These are phyloP conservation scores for Pseudopleuronectes americanus DNA, from an alignment of 2,797 vertebrate genomes.

Conservation along the genomic window DNA sequence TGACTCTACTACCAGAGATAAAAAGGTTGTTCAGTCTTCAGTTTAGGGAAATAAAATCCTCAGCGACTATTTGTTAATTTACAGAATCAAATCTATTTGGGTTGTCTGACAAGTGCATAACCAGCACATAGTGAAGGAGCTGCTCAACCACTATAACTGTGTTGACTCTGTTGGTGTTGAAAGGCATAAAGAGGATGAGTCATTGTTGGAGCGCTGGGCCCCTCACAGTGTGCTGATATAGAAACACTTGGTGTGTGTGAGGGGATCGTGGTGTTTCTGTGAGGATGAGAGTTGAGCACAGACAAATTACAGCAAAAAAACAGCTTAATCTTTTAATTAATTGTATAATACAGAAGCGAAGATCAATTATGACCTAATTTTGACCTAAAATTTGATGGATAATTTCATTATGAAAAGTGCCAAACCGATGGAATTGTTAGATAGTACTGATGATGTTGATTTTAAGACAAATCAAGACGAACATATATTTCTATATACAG, in stretches of 20 bases:
- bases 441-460: too few relatives aligned
- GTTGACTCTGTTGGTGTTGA: slow-evolving; percentile 68
- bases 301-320: too few relatives aligned
- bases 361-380: too few relatives aligned
- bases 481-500: too few relatives aligned
- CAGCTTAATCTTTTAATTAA: too few relatives aligned
- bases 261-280: slow-evolving; percentile 24
- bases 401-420: too few relatives aligned
- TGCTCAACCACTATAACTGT: slow-evolving; percentile 32
- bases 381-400: too few relatives aligned
- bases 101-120: slow-evolving; percentile 19
- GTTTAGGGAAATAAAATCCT: slow-evolving; percentile 22
- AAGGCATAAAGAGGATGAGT: slow-evolving; percentile 72
- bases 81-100: slow-evolving; percentile 30
- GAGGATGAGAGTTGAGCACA: slow-evolving; percentile 1
- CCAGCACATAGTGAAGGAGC: slow-evolving; percentile 34
- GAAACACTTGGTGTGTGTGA: slow-evolving; percentile 59
- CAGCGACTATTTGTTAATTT: slow-evolving; percentile 15
- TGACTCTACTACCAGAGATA: not conserved
- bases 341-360: too few relatives aligned
- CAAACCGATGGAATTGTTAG: too few relatives aligned
- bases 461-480: too few relatives aligned
- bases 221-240: slow-evolving; percentile 47
- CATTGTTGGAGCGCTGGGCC: slow-evolving; percentile 53
- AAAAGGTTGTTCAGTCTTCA: not conserved